Evolutionary conservation across 2,113 vertebrate genomes (phyloP), one percentile per base, ranked within the genome.

Genomic region (Melozone crissalis): DNA sequence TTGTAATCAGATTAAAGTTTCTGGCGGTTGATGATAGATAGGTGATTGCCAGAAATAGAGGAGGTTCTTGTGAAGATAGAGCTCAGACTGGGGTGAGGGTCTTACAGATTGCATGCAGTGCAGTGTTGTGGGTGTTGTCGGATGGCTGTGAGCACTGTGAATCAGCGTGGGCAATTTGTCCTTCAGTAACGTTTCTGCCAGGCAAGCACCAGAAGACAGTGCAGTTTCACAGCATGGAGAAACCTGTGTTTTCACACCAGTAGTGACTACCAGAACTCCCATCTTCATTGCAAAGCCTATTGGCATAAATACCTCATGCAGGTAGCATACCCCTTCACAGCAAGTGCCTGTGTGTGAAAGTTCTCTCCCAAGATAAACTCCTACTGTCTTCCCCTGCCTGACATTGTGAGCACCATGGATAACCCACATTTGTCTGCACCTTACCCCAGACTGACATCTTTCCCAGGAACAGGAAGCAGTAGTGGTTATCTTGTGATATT

Each of bases 1-100:
- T 91, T 95, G 76, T 98, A 98, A 98, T 97, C 94, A 18, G 95
- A 98, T 98, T 98, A 97, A 97, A 97, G 90, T 87, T 97, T 97
- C 96, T 97, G 96, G 94, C 92, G 96, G 95, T 71, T 88, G 41
- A 91, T 97, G 95, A 98, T 98, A 91, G 13, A 98, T 97, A 96
- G 82, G 88, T 83, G 73, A 92, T 69, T 95, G 96, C 95, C 84
- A 49, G 97, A 97, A 92, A 93, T 41, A 67, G 51, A 58, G 79
- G 94, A 90, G 71, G 39, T 81, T 91, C 91, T 95, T 86, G 59
- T 52, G 46, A 81, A 83, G 69, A 67, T 35, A 84, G 11, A 33
- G 63, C 63, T 93, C 44, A 79, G 30, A 37, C 0, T 49, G 76
- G 74, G 78, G 54, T 0, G 0, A 84, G 23, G 17, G 47, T 84